A percentile compares a stretch with the other conserved stretches of the same genome.
Conservation (phyloP, 2,797 vertebrate species). For the Peromyscus aztecus region DNA sequence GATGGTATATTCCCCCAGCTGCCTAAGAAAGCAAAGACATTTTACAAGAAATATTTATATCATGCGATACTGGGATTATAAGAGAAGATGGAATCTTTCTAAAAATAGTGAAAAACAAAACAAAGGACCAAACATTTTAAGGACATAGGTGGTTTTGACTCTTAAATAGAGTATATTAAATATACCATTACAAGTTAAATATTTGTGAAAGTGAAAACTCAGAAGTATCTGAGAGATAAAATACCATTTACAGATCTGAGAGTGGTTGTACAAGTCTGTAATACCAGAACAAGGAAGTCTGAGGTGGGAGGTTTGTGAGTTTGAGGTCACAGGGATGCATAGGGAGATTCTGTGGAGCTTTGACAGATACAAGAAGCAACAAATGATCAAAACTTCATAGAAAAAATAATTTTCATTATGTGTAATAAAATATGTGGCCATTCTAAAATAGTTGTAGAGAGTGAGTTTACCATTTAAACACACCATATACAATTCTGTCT, state of each 20-base stretch:
- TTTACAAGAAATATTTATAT: not conserved
- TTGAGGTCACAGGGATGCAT: not conserved
- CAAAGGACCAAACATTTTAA: not conserved
- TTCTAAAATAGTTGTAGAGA: constrained; percentile 9
- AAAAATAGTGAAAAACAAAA: not conserved
- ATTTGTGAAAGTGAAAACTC: not conserved
- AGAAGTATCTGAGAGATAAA: not conserved
- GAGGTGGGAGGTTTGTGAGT: not conserved
- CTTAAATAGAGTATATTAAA: not conserved
- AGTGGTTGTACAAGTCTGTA: not conserved
- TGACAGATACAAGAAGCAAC: not conserved
- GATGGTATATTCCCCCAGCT: not conserved
- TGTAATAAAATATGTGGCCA: not conserved
- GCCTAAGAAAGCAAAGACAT: not conserved
- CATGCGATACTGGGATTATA: not conserved
- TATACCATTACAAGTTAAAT: not conserved
- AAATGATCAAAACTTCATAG: not conserved
- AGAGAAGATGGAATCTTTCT: not conserved
- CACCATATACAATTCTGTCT: not conserved
- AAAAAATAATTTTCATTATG: constrained; percentile 25
- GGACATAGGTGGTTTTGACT: not conserved
- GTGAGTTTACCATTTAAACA: not conserved
- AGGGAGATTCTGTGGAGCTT: not conserved
- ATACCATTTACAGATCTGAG: not conserved
- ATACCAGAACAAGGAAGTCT: not conserved